Base-by-base conservation (phyloP, 2,797 vertebrate species). In the Pelodytes ibericus region DNA sequence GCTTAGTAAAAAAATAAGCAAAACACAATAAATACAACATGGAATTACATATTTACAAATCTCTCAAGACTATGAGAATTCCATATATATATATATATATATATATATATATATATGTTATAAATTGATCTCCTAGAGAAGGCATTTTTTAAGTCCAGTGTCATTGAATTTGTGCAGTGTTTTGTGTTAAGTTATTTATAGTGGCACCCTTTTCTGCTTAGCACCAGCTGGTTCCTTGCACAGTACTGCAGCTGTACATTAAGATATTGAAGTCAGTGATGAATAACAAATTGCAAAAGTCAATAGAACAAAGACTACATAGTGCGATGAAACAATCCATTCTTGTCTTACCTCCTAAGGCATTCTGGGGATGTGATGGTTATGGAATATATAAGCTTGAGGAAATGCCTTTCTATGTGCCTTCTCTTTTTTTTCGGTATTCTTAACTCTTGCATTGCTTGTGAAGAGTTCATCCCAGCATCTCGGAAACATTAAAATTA, bases 221-320 rank as follows among this genome's bases (percentile, higher is more conserved):
- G 94, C 95, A 94, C 96, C 96, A 97, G 95, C 92, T 89, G 91
- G 90, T 85, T 74, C 84, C 85, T 87, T 75, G 60, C 90, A 88
- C 84, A 84, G 82, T 84, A 84, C 81, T 87, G 89, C 96, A 98
- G 96, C 95, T 98, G 96, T 89, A 87, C 80, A 83, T 82, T 90
- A 83, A 79, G 86, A 85, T 85, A 85, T 80, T 67, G 57, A 80
- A 76, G 80, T 83, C 84, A 88, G 86, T 82, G 78, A 77, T 83
- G 89, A 92, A 91, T 87, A 85, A 82, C 87, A 87, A 88, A 90
- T 89, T 83, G 88, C 87, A 84, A 78, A 85, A 63, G 60, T 79
- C 70, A 72, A 80, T 59, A 25, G 81, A 86, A 93, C 90, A 92
- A 92, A 90, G 89, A 83, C 44, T 71, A 74, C 88, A 85, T 71